Evolutionary conservation across 2,797 vertebrate genomes (phyloP), one percentile per base, ranked within the genome.

Genomic region (Arnoldichthys spilopterus): DNA sequence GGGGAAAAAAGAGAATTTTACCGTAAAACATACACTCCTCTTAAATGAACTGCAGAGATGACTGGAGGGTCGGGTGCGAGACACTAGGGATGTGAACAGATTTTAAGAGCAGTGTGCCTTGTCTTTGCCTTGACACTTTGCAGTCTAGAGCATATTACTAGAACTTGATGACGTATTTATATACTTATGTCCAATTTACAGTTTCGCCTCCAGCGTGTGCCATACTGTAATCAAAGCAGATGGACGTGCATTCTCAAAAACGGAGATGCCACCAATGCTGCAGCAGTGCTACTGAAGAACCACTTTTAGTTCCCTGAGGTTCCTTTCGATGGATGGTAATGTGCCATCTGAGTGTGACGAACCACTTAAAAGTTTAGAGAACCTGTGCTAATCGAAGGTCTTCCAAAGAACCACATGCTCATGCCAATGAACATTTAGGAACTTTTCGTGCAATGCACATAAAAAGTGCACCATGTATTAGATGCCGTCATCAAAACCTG

Each of bases 11-110:
- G 78, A 34, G 59, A 80, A 58, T 63, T 84, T 80, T 79, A 80
- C 79, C 18, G 51, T 83, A 83, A 85, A 87, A 89, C 84, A 90
- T 76, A 90, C 91, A 91, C 89, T 86, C 87, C 90, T 78, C 79
- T 84, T 81, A 82, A 83, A 64, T 61, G 72, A 84, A 82, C 77
- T 79, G 72, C 73, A 79, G 72, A 68, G 64, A 74, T 75, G 47
- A 79, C 54, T 45, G 76, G n/a, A n/a, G n/a, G n/a, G n/a, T n/a
- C n/a, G n/a, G 20, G 54, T 45, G 59, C 64, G 53, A 76, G 12
- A 40, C 37, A 40, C 37, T 40, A 40, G 2, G 51, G 79, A 63
- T 30, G 40, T 26, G 62, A 18, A 43, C 32, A 64, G 18, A 43
- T 12, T 64, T n/a, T 37, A 64, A 37, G n/a, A n/a, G n/a, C n/a